Base-by-base conservation (phyloP, 2,797 vertebrate species). In the Rhincodon typus region DNA sequence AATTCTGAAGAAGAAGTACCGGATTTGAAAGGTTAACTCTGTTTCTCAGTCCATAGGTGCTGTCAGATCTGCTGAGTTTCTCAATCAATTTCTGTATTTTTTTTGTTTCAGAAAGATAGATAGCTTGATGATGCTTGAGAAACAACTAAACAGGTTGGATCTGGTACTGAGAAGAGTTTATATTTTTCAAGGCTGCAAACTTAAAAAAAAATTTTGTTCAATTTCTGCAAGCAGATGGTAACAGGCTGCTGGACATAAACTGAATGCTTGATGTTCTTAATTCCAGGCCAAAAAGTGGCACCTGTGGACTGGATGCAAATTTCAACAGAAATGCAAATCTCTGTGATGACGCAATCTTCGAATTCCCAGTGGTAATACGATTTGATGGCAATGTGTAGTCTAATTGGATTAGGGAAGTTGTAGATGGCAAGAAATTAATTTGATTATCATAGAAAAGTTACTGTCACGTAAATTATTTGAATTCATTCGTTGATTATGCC, bases 261-360 rank as follows among this genome's bases (percentile, higher is more conserved):
- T 53, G 25, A 74, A 94, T 4, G 2, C 46, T 95, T 77, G 46
- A 27, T 50, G 42, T 15, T 50, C 70, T 53, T 50, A 95, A 95
- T 42, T 50, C 2, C 72, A 27, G 23, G 53, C 74, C 94, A 74
- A 6, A 8, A 95, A 50, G 53, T 1, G 27, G 27, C 70, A 50
- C 34, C 27, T 74, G 94, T 66, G 21, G 7, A 34, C 2, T 94
- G 69, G 74, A 74, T 95, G 94, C 94, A 95, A 95, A 95, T 95
- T 72, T 30, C 69, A 95, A 95, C 94, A 74, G 94, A 53, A 95
- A 95, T 95, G 94, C 21, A 95, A 95, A 95, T 72, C 23, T 77
- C 70, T 46, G 46, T 15, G 30, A 27, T 72, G 69, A 74, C 42
- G 21, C 6, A 30, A 30, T 57, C 30, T 70, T 74, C 57, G 46